Conservation (phyloP, 2,797 vertebrate genomes). For the Phoxinus dragarum region DNA sequence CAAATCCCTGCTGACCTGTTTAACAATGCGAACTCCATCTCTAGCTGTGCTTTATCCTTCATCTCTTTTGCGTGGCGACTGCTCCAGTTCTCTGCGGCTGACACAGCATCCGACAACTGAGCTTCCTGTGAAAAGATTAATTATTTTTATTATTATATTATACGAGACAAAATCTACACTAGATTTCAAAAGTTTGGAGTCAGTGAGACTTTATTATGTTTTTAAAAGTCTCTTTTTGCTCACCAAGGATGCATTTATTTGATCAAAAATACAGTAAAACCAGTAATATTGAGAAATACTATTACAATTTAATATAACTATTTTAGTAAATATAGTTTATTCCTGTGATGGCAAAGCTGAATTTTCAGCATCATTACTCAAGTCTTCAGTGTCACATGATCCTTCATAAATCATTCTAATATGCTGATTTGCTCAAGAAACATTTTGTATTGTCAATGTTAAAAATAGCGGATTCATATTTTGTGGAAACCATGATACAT, state of each 20-base stretch:
- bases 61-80: conserved; percentile 78
- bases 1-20: conserved; percentile 79
- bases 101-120: conserved; percentile 79
- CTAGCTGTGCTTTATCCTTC: conserved; percentile 85
- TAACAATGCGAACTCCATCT: conserved; percentile 82
- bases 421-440: not conserved
- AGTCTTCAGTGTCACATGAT: not conserved
- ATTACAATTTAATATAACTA: not conserved
- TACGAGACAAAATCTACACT: not conserved
- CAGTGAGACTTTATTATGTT: not conserved
- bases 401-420: not conserved
- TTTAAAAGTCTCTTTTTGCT: not conserved
- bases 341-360: not conserved
- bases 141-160: not conserved
- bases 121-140: conserved; percentile 76
- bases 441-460: not conserved
- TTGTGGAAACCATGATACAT: not conserved
- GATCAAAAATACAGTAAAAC: not conserved
- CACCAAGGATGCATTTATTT: not conserved
- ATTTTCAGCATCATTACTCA: not conserved
- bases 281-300: not conserved
- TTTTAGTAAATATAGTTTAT: not conserved
- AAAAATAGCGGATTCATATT: not conserved
- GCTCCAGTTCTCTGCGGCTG: conserved; percentile 84
- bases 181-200: not conserved